These are phyloP conservation scores for Apotomis betuletana DNA, from an alignment of 2,888 invertebrate genomes.

Conservation along the genomic window DNA sequence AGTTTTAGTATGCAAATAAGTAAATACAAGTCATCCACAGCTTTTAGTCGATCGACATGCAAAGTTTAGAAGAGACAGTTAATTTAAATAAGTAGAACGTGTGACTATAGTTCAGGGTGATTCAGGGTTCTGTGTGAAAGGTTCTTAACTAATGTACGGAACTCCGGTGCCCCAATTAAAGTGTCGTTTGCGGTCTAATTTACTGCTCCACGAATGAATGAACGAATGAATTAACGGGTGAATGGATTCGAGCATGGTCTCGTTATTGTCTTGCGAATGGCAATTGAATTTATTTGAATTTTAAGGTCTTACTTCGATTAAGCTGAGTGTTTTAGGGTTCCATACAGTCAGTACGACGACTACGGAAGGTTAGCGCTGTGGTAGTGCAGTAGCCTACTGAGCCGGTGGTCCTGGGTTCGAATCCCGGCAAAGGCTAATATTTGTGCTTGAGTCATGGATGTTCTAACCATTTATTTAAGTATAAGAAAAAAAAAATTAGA, in stretches of 20 bases:
- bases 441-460: too few species aligned
- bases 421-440: too few species aligned
- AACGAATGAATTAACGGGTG: slow-evolving; percentile 25
- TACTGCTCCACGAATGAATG: slow-evolving; percentile 29
- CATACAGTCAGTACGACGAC: not conserved
- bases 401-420: too few species aligned
- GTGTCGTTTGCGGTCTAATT: slow-evolving; percentile 41
- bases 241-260: slow-evolving; percentile 27
- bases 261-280: slow-evolving; percentile 26
- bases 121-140: slow-evolving; percentile 10
- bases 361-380: too few species aligned
- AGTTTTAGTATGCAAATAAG: too few species aligned
- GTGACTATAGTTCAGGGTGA: not conserved
- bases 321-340: slow-evolving; percentile 6
- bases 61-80: too few species aligned
- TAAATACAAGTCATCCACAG: too few species aligned
- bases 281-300: slow-evolving; percentile 25
- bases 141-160: slow-evolving; percentile 12
- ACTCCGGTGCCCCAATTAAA: slow-evolving; percentile 33
- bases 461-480: too few species aligned
- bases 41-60: too few species aligned
- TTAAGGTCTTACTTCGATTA: slow-evolving; percentile 11
- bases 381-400: too few species aligned
- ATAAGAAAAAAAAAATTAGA: too few species aligned
- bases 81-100: not conserved